Conservation (phyloP, 2,113 vertebrate species). For the Dipodomys stephensi region DNA sequence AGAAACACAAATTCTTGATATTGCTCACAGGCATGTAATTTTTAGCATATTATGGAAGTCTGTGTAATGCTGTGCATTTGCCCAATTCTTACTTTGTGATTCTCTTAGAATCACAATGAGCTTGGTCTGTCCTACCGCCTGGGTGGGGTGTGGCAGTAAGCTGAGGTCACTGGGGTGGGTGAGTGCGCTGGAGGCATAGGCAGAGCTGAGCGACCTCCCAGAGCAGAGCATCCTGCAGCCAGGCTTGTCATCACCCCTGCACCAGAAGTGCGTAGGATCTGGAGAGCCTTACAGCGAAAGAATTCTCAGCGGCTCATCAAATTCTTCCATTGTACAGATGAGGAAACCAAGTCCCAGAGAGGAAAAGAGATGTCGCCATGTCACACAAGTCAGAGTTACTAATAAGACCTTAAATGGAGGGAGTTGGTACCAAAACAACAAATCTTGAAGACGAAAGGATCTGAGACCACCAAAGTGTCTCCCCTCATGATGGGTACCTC, state of each 20-base stretch:
- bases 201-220: neutral
- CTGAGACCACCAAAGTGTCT: neutral
- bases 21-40: conserved; percentile 9
- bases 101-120: neutral
- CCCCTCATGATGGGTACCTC: neutral
- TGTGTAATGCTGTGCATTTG: neutral
- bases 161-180: neutral
- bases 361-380: neutral
- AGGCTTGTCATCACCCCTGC: neutral
- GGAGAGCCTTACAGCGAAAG: neutral
- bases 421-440: neutral
- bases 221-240: neutral
- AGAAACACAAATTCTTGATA: neutral
- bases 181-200: neutral
- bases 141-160: neutral
- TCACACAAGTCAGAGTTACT: neutral
- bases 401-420: neutral
- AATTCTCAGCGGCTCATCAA: neutral
- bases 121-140: neutral
- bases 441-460: neutral
- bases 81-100: neutral
- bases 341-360: neutral
- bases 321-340: neutral
- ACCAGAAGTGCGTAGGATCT: neutral
- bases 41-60: conserved; percentile 44